Conservation (phyloP, 2,797 vertebrate genomes). For the Microctenopoma steveboyesi region DNA sequence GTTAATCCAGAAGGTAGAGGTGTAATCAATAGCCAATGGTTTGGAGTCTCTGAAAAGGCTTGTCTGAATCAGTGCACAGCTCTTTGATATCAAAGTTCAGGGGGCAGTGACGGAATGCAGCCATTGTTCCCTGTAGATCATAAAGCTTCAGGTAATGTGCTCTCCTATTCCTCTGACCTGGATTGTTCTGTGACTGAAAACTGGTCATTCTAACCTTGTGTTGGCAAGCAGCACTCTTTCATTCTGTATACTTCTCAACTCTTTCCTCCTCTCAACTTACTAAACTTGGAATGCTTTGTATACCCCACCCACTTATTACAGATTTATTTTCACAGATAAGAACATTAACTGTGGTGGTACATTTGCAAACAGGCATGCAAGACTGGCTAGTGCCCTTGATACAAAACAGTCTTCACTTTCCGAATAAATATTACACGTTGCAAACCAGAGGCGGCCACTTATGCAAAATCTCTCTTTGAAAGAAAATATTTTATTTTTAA, state of each 20-base stretch:
- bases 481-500: neutral
- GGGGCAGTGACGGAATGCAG: slow-evolving; percentile 73
- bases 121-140: slow-evolving; percentile 76
- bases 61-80: slow-evolving; percentile 61
- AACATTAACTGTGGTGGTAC: neutral
- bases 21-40: slow-evolving; percentile 75
- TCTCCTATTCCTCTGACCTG: slow-evolving; percentile 46
- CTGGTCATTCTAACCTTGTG: slow-evolving; percentile 57
- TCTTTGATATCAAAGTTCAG: slow-evolving; percentile 84
- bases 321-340: slow-evolving; percentile 17
- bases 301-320: slow-evolving; percentile 11
- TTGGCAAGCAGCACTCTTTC: slow-evolving; percentile 53
- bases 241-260: slow-evolving; percentile 38
- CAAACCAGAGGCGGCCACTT: neutral
- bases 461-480: neutral
- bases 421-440: neutral
- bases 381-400: neutral
- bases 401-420: neutral
- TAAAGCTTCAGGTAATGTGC: slow-evolving; percentile 61
- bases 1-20: slow-evolving; percentile 68
- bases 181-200: slow-evolving; percentile 59
- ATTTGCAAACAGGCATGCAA: neutral
- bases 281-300: slow-evolving; percentile 16
- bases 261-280: slow-evolving; percentile 58
- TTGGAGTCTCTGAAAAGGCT: slow-evolving; percentile 60